These are phyloP conservation scores for Calameuta idolon DNA, from an alignment of 2,888 invertebrate genomes.

Conservation along the genomic window DNA sequence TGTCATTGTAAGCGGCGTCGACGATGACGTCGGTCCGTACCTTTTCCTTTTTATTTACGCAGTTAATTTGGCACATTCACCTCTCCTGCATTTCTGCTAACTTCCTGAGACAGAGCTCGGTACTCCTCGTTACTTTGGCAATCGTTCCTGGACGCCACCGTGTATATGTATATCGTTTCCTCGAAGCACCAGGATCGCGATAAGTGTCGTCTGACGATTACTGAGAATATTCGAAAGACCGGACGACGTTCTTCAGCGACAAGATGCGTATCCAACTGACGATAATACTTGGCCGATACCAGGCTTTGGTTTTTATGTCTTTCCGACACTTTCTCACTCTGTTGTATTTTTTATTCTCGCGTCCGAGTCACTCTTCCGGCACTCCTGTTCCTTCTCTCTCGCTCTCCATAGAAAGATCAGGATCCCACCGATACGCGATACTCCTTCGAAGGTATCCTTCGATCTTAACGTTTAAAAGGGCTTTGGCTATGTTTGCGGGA, in stretches of 20 bases:
- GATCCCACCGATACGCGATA: background rate
- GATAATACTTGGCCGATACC: background rate
- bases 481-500: constrained; percentile 3
- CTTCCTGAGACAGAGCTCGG: background rate
- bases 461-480: background rate
- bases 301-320: background rate
- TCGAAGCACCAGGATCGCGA: background rate
- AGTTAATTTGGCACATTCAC: background rate
- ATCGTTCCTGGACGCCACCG: background rate
- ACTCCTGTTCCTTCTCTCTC: background rate
- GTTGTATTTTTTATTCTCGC: background rate
- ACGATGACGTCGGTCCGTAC: background rate
- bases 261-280: background rate
- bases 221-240: background rate
- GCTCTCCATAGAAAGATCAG: background rate
- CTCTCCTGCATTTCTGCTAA: background rate
- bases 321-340: background rate
- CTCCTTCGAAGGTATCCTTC: background rate
- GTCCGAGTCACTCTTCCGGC: background rate
- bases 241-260: background rate
- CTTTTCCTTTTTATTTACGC: background rate
- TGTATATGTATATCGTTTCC: background rate
- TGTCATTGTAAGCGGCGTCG: background rate
- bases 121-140: background rate
- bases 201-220: background rate